Conservation (phyloP, 2,888 invertebrate genomes). For the Cetonia aurata region DNA sequence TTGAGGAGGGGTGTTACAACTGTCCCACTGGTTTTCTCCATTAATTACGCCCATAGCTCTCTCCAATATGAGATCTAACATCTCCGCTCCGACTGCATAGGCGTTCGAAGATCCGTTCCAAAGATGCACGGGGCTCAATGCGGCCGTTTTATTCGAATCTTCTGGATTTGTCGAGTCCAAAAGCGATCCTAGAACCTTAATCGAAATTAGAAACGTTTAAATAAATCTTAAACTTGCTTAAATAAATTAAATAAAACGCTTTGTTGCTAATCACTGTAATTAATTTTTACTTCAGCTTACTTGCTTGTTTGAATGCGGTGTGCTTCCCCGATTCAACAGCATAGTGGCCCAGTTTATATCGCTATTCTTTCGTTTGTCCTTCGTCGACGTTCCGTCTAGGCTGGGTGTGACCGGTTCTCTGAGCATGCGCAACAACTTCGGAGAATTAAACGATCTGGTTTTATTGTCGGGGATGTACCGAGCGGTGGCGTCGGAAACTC, state of each 20-base stretch:
- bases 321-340: conserved; percentile 6
- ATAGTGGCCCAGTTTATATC: conserved; percentile 15
- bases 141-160: neutral
- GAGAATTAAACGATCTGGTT: conserved; percentile 28
- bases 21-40: neutral
- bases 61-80: neutral
- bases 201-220: neutral
- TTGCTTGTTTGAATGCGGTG: conserved; percentile 18
- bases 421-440: conserved; percentile 31
- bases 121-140: conserved; percentile 4
- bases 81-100: neutral
- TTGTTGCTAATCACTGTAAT: too few relatives aligned
- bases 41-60: neutral
- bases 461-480: neutral
- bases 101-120: neutral
- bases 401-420: conserved; percentile 36
- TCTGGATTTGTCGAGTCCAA: conserved; percentile 11
- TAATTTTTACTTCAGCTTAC: neutral
- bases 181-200: neutral
- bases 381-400: neutral
- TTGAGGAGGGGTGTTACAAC: neutral
- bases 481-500: conserved; percentile 26
- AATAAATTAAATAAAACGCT: too few relatives aligned
- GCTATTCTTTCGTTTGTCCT: neutral
- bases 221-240: too few relatives aligned